Evolutionary conservation across 2,113 vertebrate species (phyloP), one percentile per base, ranked within the genome.

Genomic region (Cygnus buccinator): DNA sequence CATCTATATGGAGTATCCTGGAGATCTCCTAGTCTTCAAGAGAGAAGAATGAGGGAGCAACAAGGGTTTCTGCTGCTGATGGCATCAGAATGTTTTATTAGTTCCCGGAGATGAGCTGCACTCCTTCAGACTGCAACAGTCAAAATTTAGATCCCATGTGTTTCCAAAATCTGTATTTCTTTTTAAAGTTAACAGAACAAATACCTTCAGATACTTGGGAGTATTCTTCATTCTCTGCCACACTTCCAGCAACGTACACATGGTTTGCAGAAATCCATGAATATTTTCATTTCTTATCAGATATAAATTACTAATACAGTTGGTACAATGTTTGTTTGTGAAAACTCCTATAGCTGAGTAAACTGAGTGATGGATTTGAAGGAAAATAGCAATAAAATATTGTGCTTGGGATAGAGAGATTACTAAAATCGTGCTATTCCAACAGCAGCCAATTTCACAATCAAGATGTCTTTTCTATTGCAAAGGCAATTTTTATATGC

Each of bases 261-360:
- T 7, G 23, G 55, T 48, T 92, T 94, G 77, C 62, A 94, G 67
- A 95, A 95, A 93, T 74, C 66, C 74, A 94, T 94, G 73, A 96
- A 95, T 94, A 96, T 90, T 96, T 96, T 92, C 37, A 87, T 92
- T 96, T 88, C 93, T 94, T 94, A 95, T 92, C 94, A 75, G 72
- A 94, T 67, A 95, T 86, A 92, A 92, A 96, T 95, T 94, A 92
- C 93, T 90, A 93, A 95, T 93, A 93, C 2, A 59, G 59, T 81
- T 89, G 75, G n/a, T 92, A 67, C 35, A 63, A 92, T 77, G 72
- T 83, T 91, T 93, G 50, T 68, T 67, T 55, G 65, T 81, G 85
- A 93, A 93, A 92, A 75, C 18, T 85, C 37, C 85, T 75, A 41
- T 18, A 95, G 52, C n/a, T 4, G 1, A 86, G 65, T 33, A 96